A percentile compares a stretch with the other conserved stretches of the same genome.
Conservation (phyloP, 1,140 invertebrate genomes). For the Spodoptera litura region DNA sequence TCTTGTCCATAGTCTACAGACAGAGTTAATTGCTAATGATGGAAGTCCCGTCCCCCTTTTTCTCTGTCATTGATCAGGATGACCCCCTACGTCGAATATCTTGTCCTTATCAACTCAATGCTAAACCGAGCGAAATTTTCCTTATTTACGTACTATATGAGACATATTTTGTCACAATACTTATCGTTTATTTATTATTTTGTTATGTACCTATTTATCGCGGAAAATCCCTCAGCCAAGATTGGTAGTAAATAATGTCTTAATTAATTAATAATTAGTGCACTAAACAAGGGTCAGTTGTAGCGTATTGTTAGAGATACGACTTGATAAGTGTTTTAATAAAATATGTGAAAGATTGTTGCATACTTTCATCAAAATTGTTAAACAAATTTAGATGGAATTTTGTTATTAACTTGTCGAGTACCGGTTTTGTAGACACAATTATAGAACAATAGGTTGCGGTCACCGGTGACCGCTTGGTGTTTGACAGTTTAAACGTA, state of each 20-base stretch:
- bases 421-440: no score
- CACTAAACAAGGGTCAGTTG: neutral
- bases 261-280: neutral
- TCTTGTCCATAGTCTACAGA: no score
- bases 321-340: neutral
- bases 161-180: conserved; percentile 14
- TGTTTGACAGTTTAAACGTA: no score
- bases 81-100: neutral
- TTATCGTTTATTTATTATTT: conserved; percentile 21
- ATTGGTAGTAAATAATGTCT: neutral
- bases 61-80: no score
- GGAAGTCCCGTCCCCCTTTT: no score
- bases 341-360: neutral
- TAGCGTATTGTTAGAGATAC: neutral
- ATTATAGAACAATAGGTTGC: no score
- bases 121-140: conserved; percentile 19
- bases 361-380: no score
- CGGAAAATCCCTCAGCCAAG: conserved; percentile 3
- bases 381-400: no score
- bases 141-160: neutral
- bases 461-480: no score
- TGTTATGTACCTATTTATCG: conserved; percentile 11
- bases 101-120: neutral
- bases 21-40: no score
- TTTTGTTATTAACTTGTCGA: no score